Conservation (phyloP, 2,113 vertebrate species). For the Morone saxatilis region DNA sequence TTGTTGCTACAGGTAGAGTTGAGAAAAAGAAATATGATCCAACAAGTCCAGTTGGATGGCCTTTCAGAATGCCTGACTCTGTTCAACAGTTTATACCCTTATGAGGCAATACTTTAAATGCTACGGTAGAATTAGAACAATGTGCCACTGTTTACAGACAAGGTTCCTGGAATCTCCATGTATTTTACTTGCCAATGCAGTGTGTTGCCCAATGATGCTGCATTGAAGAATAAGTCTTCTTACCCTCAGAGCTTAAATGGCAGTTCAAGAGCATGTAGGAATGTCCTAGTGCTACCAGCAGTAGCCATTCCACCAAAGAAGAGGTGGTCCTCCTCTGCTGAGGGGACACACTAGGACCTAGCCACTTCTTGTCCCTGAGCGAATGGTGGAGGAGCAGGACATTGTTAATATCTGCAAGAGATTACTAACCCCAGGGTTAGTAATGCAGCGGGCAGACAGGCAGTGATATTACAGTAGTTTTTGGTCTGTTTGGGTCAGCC, state of each 20-base stretch:
- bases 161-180: not conserved
- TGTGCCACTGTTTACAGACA: not conserved
- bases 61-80: not conserved
- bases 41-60: not conserved
- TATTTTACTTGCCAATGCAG: not conserved
- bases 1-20: not conserved
- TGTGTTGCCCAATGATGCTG: not conserved
- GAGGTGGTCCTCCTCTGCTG: not conserved
- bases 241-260: not conserved
- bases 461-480: not conserved
- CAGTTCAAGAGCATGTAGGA: not conserved
- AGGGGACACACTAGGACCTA: not conserved
- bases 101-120: not conserved
- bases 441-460: not conserved
- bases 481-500: not conserved
- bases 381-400: slow-evolving; percentile 11
- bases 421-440: not conserved
- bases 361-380: not conserved
- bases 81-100: not conserved
- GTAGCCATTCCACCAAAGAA: not conserved
- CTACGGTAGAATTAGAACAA: not conserved
- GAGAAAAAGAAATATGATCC: slow-evolving; percentile 9
- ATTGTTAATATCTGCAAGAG: slow-evolving; percentile 1
- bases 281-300: not conserved
- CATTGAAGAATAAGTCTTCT: not conserved